Evolutionary conservation across 2,888 invertebrate species (phyloP).

Genomic region (Tetrapedia diversipes): DNA sequence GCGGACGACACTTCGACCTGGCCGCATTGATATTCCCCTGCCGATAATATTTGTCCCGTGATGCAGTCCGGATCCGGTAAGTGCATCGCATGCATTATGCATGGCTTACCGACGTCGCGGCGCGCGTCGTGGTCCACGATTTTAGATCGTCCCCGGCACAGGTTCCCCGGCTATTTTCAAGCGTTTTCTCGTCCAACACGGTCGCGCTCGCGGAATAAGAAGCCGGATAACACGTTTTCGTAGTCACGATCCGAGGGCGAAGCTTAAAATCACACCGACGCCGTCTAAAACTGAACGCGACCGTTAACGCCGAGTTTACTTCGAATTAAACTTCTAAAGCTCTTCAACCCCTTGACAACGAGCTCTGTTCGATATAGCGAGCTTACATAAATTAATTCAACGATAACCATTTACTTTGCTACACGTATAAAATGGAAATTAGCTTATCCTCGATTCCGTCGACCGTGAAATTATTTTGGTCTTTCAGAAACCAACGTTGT

Average conservation of each 20-base stretch:
- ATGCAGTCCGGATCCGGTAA: slow-evolving; percentile 53
- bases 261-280: neutral
- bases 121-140: slow-evolving; percentile 24
- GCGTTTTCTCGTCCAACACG: neutral
- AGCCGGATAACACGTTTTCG: neutral
- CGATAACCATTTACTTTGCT: too few species aligned
- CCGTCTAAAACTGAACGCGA: neutral
- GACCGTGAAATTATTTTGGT: too few species aligned
- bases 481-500: too few species aligned
- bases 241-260: neutral
- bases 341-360: too few species aligned
- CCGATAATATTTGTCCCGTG: slow-evolving; percentile 61
- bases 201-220: neutral
- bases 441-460: too few species aligned
- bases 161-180: neutral
- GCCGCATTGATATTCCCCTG: slow-evolving; percentile 57
- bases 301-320: too few species aligned
- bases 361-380: too few species aligned
- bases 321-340: too few species aligned
- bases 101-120: slow-evolving; percentile 42
- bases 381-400: too few species aligned
- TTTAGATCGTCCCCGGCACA: neutral
- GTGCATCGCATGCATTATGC: slow-evolving; percentile 68
- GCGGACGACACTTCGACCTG: slow-evolving; percentile 26
- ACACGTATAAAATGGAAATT: too few species aligned